Evolutionary conservation across 2,113 vertebrate species (phyloP).

Genomic region (Procavia capensis): DNA sequence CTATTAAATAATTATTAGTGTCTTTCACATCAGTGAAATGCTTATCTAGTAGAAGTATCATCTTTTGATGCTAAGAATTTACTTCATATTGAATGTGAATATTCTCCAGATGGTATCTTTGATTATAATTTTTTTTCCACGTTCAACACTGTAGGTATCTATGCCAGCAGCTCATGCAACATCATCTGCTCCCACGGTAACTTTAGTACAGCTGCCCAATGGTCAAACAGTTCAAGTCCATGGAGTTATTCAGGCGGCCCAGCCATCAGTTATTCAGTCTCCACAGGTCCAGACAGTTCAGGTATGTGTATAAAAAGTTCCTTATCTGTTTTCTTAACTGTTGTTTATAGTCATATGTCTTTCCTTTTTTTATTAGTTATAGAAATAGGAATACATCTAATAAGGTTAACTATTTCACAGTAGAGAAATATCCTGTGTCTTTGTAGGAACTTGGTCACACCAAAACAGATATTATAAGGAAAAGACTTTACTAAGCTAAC

Average conservation of each 20-base stretch:
- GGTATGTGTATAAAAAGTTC: constrained; percentile 88
- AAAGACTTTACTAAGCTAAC: constrained; percentile 49
- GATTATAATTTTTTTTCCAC: constrained; percentile 69
- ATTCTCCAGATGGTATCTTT: background rate
- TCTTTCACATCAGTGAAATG: constrained; percentile 45
- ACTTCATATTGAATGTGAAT: constrained; percentile 56
- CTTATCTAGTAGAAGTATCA: background rate
- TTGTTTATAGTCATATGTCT: constrained; percentile 53
- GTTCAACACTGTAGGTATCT: constrained; percentile 89
- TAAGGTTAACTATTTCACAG: constrained; percentile 47
- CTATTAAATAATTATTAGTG: constrained; percentile 33
- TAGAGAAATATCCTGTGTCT: constrained; percentile 45
- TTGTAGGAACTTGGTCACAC: background rate
- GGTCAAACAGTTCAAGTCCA: constrained; percentile 99
- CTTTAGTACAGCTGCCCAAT: constrained; percentile 97
- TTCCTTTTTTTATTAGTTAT: constrained; percentile 58
- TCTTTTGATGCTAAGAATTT: constrained; percentile 47
- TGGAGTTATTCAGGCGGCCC: constrained; percentile 98
- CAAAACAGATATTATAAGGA: background rate
- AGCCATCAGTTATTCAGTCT: constrained; percentile 99
- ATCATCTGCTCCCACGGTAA: constrained; percentile 94
- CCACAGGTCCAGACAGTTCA: constrained; percentile 98
- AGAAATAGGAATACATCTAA: constrained; percentile 51
- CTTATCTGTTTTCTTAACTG: constrained; percentile 55
- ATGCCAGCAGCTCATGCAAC: constrained; percentile 95